phyloP scores from a whole-genome alignment of 2,888 invertebrate genomes.

The Drosophila mulleri region DNA sequence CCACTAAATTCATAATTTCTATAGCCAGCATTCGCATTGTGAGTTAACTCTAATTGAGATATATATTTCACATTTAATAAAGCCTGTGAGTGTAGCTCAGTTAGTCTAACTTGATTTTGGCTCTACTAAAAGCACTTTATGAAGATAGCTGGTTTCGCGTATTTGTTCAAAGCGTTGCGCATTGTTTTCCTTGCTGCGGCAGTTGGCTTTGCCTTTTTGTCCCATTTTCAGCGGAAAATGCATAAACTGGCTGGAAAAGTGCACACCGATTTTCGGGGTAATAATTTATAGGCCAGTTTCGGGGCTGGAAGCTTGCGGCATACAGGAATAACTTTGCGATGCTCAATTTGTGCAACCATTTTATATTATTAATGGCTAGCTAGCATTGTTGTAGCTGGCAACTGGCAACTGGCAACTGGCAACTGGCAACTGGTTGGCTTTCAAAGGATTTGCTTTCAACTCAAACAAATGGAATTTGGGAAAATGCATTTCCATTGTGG shows the following conservation, averaged over 20 bases:
- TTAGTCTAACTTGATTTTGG: not conserved
- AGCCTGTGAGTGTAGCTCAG: not conserved
- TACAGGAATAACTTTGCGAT: constrained; percentile 35
- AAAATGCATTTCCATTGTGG: constrained; percentile 56
- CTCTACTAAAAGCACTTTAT: not conserved
- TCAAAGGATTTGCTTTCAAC: constrained; percentile 34
- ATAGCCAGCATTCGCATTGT: not conserved
- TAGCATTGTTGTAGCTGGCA: constrained; percentile 45
- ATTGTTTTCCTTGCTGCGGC: constrained; percentile 13
- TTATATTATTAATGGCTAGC: constrained; percentile 55
- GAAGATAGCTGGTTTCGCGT: not conserved
- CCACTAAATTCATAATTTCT: not conserved
- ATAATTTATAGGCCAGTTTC: constrained; percentile 67
- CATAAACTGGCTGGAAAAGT: constrained; percentile 55
- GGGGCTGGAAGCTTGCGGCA: constrained; percentile 7
- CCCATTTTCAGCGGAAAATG: constrained; percentile 48
- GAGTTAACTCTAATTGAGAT: not conserved
- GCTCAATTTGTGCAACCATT: constrained; percentile 55
- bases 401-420: constrained; percentile 26
- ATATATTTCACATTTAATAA: not conserved
- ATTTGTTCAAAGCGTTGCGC: constrained; percentile 35
- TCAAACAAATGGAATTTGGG: constrained; percentile 51
- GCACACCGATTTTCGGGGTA: constrained; percentile 43
- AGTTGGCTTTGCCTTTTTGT: constrained; percentile 17
- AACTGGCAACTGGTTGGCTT: constrained; percentile 38